Evolutionary conservation across 2,797 vertebrate species (phyloP).

Genomic region (Buphagus erythrorhynchus): DNA sequence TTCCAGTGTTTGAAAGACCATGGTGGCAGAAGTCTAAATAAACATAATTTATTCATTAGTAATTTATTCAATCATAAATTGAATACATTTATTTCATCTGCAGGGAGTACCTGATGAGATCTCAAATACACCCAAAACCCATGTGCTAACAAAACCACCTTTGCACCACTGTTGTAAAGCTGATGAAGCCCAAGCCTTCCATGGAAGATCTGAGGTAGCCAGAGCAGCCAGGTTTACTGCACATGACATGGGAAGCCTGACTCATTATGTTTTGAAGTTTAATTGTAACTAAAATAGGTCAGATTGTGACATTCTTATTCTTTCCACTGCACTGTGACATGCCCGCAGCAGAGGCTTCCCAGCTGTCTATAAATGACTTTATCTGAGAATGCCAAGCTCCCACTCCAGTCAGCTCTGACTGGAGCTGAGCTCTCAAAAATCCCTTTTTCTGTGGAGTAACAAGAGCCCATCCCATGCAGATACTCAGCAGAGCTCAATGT

Average conservation of each 20-base stretch:
- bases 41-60: background rate
- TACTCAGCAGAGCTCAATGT: background rate
- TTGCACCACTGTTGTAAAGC: background rate
- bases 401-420: background rate
- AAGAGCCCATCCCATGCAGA: background rate
- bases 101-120: background rate
- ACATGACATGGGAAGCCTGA: background rate
- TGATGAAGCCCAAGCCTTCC: background rate
- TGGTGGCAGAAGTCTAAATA: background rate
- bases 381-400: background rate
- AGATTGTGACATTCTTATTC: background rate
- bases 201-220: background rate
- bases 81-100: background rate
- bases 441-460: background rate
- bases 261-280: background rate
- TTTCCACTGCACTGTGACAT: background rate
- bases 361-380: background rate
- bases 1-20: background rate
- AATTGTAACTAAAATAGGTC: background rate
- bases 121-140: background rate
- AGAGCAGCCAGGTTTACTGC: background rate
- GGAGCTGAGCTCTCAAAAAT: background rate
- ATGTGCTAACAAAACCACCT: background rate
- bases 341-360: background rate
- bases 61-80: background rate